These are phyloP conservation scores for Epinotia bilunana DNA, from an alignment of 2,888 invertebrate genomes.

Conservation along the genomic window DNA sequence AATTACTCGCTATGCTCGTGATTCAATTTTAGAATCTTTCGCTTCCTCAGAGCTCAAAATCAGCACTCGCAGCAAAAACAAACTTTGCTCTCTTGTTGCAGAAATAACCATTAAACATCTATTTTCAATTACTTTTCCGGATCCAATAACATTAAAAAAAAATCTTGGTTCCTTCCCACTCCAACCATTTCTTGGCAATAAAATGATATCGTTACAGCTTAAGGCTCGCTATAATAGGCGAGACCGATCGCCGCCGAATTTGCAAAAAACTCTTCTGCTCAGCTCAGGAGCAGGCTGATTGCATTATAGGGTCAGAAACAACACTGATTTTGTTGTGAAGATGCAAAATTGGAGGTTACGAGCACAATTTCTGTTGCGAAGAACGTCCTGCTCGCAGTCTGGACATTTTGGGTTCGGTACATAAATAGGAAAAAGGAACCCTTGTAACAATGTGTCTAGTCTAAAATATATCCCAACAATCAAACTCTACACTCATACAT, in stretches of 20 bases:
- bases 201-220: conserved; percentile 72
- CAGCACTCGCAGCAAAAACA: no score
- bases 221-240: conserved; percentile 68
- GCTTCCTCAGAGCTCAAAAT: no score
- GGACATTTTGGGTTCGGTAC: not conserved
- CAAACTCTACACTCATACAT: not conserved
- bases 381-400: not conserved
- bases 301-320: conserved; percentile 55
- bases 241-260: conserved; percentile 69
- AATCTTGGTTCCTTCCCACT: conserved; percentile 56
- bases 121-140: no score
- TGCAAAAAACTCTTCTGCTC: conserved; percentile 69
- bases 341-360: not conserved
- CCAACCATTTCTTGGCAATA: conserved; percentile 56
- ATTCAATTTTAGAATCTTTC: no score
- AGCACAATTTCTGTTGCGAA: not conserved
- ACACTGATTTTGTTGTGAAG: not conserved
- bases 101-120: no score
- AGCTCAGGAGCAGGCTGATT: conserved; percentile 54
- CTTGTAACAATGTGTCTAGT: no score
- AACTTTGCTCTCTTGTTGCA: no score
- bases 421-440: no score
- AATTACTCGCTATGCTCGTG: no score
- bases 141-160: no score
- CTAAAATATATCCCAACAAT: not conserved